Evolutionary conservation across 2,888 invertebrate genomes (phyloP).

Genomic region (Chelonus formosanus): DNA sequence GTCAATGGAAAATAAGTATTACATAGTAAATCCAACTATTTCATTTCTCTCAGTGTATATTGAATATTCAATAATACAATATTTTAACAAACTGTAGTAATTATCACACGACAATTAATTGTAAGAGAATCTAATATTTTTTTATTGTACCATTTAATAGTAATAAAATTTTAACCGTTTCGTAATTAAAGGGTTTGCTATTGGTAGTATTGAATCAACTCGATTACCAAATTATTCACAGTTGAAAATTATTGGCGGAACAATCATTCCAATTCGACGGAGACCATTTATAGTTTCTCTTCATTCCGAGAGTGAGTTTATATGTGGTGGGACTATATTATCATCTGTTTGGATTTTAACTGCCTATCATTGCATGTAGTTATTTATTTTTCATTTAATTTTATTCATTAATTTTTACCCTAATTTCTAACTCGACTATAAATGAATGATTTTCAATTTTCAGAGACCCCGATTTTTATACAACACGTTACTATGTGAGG

Average conservation of each 20-base stretch:
- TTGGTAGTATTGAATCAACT: background rate
- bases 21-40: too few relatives aligned
- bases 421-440: too few relatives aligned
- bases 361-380: slow-evolving; percentile 51
- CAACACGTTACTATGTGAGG: too few relatives aligned
- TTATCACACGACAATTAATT: too few relatives aligned
- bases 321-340: slow-evolving; percentile 48
- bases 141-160: background rate
- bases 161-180: background rate
- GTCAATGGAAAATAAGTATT: too few relatives aligned
- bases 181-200: slow-evolving; percentile 20
- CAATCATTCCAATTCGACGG: slow-evolving; percentile 31
- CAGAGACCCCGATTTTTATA: too few relatives aligned
- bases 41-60: too few relatives aligned
- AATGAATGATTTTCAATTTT: too few relatives aligned
- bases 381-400: background rate
- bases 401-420: too few relatives aligned
- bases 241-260: slow-evolving; percentile 44
- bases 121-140: too few relatives aligned
- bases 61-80: too few relatives aligned
- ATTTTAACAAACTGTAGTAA: too few relatives aligned
- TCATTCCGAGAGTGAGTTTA: slow-evolving; percentile 31
- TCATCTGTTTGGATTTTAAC: slow-evolving; percentile 45
- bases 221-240: background rate
- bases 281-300: slow-evolving; percentile 46